These are phyloP conservation scores for Channa striata DNA, from an alignment of 2,797 vertebrate species.

Conservation along the genomic window DNA sequence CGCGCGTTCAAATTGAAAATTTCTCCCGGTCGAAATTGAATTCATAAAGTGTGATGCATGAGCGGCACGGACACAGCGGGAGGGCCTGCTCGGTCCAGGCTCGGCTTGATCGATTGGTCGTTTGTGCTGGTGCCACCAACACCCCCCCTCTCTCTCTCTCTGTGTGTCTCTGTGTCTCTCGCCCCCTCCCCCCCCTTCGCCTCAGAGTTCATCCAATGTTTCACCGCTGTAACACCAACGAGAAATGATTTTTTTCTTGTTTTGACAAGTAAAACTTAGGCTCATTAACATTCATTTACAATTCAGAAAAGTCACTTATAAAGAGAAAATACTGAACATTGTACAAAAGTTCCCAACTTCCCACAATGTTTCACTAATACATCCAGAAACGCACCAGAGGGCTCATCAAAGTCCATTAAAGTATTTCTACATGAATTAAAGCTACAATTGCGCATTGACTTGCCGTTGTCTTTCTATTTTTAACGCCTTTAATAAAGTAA, in stretches of 20 bases:
- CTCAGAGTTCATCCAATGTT: background rate
- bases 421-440: background rate
- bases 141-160: background rate
- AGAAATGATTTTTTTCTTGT: background rate
- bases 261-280: background rate
- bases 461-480: background rate
- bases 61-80: constrained; percentile 90
- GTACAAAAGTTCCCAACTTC: background rate
- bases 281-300: background rate
- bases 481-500: background rate
- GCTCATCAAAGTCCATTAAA: background rate
- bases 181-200: background rate
- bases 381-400: background rate
- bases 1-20: constrained; percentile 98
- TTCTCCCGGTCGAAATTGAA: constrained; percentile 93
- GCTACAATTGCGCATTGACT: background rate
- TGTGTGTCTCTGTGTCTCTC: background rate
- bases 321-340: background rate
- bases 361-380: background rate
- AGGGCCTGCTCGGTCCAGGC: constrained; percentile 68
- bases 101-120: constrained; percentile 91
- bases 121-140: constrained; percentile 87
- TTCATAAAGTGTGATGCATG: constrained; percentile 98
- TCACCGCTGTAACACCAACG: background rate
- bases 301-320: background rate